Conservation (phyloP, 2,888 invertebrate species). For the Sphaerophoria taeniata region DNA sequence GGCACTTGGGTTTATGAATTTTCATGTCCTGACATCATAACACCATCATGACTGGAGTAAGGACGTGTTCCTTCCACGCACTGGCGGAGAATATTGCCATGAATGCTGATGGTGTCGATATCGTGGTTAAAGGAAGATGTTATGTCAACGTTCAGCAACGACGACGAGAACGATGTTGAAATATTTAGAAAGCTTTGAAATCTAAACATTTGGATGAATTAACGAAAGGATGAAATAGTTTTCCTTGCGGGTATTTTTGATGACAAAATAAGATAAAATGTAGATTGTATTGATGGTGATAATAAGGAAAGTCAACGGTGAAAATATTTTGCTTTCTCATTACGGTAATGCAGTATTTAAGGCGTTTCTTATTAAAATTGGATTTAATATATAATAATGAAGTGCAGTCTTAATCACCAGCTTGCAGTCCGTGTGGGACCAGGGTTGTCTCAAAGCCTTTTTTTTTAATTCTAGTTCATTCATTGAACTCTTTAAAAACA, state of each 20-base stretch:
- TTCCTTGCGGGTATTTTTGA: slow-evolving; percentile 12
- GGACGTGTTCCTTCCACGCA: not conserved
- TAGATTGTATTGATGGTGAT: not conserved
- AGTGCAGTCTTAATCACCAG: no score
- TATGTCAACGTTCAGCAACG: slow-evolving; percentile 1
- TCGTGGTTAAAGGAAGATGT: slow-evolving; percentile 2
- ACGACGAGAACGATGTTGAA: slow-evolving; percentile 10
- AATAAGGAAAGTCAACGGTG: not conserved
- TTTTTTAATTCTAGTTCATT: no score
- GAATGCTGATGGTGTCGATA: slow-evolving; percentile 27
- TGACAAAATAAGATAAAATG: not conserved
- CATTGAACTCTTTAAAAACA: no score
- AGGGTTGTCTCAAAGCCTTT: no score
- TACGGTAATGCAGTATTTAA: not conserved
- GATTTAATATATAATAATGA: no score
- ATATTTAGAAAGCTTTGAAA: slow-evolving; percentile 26
- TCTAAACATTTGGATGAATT: slow-evolving; percentile 2
- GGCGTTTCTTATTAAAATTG: not conserved
- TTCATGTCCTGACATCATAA: slow-evolving; percentile 73
- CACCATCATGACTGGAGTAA: slow-evolving; percentile 45
- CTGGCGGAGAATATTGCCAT: not conserved
- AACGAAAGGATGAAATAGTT: slow-evolving; percentile 8
- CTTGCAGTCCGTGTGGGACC: no score
- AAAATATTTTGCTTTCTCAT: not conserved
- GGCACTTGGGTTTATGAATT: slow-evolving; percentile 71